phyloP scores from a whole-genome alignment of 2,113 vertebrate species.

The Boulengeromyrus knoepffleri region DNA sequence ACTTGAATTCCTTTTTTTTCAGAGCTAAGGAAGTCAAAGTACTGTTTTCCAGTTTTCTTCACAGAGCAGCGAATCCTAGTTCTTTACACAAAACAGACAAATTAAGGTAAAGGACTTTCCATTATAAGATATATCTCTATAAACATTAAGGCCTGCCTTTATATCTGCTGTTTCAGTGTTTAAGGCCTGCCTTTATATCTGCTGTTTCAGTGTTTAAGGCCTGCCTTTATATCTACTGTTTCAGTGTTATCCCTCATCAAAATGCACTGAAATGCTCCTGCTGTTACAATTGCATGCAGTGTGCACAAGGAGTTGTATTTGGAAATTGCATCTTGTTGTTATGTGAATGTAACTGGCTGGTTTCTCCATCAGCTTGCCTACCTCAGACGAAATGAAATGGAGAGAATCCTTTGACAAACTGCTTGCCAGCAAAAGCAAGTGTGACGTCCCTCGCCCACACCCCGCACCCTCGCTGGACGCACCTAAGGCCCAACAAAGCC shows the following conservation, averaged over 20 bases:
- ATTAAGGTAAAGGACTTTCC: constrained; percentile 40
- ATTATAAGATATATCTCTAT: not conserved
- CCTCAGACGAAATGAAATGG: constrained; percentile 72
- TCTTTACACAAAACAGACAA: constrained; percentile 51
- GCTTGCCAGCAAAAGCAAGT: constrained; percentile 82
- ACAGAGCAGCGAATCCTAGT: constrained; percentile 65
- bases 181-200: too few relatives aligned
- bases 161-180: not conserved
- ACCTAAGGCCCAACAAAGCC: too few relatives aligned
- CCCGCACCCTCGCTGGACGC: too few relatives aligned
- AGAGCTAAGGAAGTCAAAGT: constrained; percentile 88
- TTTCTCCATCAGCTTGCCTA: constrained; percentile 53
- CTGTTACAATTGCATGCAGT: not conserved
- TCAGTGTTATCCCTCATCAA: not conserved
- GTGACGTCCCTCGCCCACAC: too few relatives aligned
- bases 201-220: too few relatives aligned
- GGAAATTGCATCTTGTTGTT: not conserved
- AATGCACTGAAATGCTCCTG: not conserved
- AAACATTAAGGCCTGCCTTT: not conserved
- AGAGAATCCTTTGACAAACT: constrained; percentile 81
- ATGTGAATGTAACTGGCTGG: not conserved
- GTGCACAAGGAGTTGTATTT: not conserved
- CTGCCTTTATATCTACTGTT: too few relatives aligned
- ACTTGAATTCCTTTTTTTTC: not conserved
- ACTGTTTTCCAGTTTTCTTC: constrained; percentile 77